Percentiles rank a stretch among this genome's conserved stretches.
phyloP scores from a whole-genome alignment of 2,888 invertebrate genomes.

The Meghimatium bilineatum region DNA sequence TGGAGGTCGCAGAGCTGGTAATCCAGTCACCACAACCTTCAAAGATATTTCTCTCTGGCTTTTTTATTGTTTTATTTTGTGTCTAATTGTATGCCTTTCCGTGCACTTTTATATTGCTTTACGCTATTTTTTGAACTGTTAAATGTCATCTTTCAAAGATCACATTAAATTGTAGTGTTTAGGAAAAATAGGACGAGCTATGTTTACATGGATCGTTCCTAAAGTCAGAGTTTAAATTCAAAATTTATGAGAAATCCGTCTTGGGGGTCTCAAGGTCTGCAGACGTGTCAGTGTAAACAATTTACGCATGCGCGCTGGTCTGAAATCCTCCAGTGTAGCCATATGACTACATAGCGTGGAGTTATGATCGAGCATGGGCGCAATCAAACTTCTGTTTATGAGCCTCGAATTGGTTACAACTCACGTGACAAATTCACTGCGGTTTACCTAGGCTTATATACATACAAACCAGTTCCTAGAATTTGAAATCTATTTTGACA shows the following conservation, averaged over 20 bases:
- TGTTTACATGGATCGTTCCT: constrained; percentile 9
- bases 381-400: constrained; percentile 48
- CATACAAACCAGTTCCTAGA: neutral
- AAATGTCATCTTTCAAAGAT: constrained; percentile 12
- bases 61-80: neutral
- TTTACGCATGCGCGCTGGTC: constrained; percentile 45
- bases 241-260: constrained; percentile 36
- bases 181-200: neutral
- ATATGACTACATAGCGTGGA: constrained; percentile 37
- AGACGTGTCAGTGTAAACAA: constrained; percentile 49
- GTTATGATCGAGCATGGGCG: constrained; percentile 42
- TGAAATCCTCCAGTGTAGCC: constrained; percentile 34
- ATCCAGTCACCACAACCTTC: too few species aligned
- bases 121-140: neutral
- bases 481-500: neutral
- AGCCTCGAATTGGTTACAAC: constrained; percentile 42
- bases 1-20: too few species aligned
- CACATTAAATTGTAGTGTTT: constrained; percentile 7
- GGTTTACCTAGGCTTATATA: neutral
- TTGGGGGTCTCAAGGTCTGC: constrained; percentile 31
- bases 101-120: neutral
- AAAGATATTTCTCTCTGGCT: too few species aligned
- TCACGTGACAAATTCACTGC: constrained; percentile 32
- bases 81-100: neutral
- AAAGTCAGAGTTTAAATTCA: constrained; percentile 9